Percentiles rank a stretch among this genome's conserved stretches.
These are phyloP conservation scores for Phyllostomus discolor DNA, from an alignment of 2,113 vertebrate genomes.

Conservation along the genomic window DNA sequence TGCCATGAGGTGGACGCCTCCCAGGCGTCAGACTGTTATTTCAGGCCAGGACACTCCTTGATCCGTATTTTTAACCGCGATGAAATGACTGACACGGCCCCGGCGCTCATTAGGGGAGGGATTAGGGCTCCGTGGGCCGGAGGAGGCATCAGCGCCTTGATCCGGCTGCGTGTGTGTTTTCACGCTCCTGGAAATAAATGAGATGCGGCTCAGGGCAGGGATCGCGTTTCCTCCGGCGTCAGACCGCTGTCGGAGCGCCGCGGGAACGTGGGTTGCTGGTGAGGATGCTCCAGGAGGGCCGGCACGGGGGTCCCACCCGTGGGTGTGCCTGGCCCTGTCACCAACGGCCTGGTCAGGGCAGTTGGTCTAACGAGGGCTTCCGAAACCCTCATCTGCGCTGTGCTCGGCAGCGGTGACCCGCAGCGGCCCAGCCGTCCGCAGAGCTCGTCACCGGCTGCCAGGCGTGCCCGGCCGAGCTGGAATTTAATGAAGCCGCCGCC, in stretches of 20 bases:
- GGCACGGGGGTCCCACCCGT: background rate
- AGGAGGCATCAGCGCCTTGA: slow-evolving; percentile 40
- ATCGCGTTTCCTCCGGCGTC: slow-evolving; percentile 58
- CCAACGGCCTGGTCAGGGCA: background rate
- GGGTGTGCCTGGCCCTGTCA: background rate
- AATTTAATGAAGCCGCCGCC: accelerated
- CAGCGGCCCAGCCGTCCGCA: background rate
- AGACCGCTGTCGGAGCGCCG: slow-evolving; percentile 10
- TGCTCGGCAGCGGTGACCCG: background rate
- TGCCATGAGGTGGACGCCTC: background rate
- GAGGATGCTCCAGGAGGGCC: background rate
- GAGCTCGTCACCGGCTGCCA: background rate
- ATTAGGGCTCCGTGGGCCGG: slow-evolving; percentile 47
- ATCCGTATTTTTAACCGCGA: slow-evolving; percentile 66
- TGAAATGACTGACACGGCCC: slow-evolving; percentile 62
- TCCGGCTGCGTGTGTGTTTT: slow-evolving; percentile 61
- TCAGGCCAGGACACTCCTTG: slow-evolving; percentile 25
- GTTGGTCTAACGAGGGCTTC: background rate
- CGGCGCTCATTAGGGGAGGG: slow-evolving; percentile 58
- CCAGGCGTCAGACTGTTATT: slow-evolving; percentile 68
- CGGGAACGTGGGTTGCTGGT: background rate
- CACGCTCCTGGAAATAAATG: slow-evolving; percentile 68
- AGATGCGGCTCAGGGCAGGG: slow-evolving; percentile 59
- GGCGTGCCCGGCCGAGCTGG: background rate
- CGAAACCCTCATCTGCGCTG: background rate